A percentile compares a stretch with the other conserved stretches of the same genome.
phyloP scores from a whole-genome alignment of 2,888 invertebrate genomes.

The Glaucopsyche alexis region DNA sequence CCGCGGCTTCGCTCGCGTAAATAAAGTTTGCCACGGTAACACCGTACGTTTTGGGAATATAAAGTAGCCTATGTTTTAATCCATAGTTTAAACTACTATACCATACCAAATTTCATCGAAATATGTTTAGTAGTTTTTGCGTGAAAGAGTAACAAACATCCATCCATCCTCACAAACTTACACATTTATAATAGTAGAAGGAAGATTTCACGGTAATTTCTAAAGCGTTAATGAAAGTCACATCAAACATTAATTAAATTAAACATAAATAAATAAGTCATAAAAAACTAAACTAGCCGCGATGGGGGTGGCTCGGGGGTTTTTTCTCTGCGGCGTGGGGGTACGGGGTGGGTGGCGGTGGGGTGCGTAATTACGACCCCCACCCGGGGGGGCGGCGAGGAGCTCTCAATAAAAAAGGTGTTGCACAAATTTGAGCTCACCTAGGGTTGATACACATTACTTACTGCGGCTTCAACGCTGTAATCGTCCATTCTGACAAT shows the following conservation, averaged over 20 bases:
- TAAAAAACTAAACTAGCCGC: conserved; percentile 15
- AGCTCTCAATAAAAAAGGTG: conserved; percentile 58
- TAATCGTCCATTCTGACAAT: neutral
- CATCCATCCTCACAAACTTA: too few relatives aligned
- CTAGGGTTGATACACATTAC: conserved; percentile 40
- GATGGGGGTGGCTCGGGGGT: neutral
- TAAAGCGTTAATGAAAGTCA: neutral
- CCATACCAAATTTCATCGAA: too few relatives aligned
- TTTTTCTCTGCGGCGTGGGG: neutral
- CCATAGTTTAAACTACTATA: too few relatives aligned
- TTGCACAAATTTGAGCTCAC: conserved; percentile 54
- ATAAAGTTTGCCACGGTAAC: too few relatives aligned
- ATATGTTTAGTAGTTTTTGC: too few relatives aligned
- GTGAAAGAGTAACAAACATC: too few relatives aligned
- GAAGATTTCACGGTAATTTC: neutral
- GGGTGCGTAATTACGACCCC: conserved; percentile 56
- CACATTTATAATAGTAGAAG: too few relatives aligned
- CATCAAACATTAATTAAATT: conserved; percentile 14
- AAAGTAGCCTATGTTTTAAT: too few relatives aligned
- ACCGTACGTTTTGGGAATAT: too few relatives aligned
- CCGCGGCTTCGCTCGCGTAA: too few relatives aligned
- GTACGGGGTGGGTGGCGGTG: neutral
- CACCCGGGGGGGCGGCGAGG: conserved; percentile 39
- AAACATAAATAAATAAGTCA: conserved; percentile 10
- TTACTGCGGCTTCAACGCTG: neutral